Evolutionary conservation across 2,888 invertebrate species (phyloP), one percentile per base, ranked within the genome.

Genomic region (Eupsilia transversa): DNA sequence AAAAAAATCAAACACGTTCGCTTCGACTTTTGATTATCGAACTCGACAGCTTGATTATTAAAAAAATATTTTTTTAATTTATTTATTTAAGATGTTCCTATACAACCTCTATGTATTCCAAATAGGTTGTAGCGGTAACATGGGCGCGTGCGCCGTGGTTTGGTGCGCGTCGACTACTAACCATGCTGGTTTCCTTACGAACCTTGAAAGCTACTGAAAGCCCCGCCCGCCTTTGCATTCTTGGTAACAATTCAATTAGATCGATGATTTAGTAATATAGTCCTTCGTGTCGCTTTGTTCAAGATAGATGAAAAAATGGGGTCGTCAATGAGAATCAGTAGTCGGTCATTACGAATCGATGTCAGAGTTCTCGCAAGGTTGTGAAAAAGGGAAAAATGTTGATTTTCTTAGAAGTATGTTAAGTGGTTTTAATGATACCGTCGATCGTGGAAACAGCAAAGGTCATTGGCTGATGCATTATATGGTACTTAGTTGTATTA

Each of bases 141-240:
- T 80, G 76, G 85, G 92, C 95, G 95, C 96, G 96, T 95, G 96
- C 96, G 95, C 93, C 88, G 88, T 86, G 85, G 85, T 81, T 80
- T 86, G 89, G 86, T 87, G 92, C 93, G 91, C 94, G 92, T 88
- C 91, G 90, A 88, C 91, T 90, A 95, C 96, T 96, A 90, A 89
- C 82, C 82, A 70, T 63, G 77, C 87, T 87, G 86, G 85, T 84
- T 83, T 88, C 88, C 89, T 86, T 86, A 85, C 91, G 87, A 93
- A 91, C 95, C 95, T 94, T 94, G 94, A 94, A 95, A 93, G 93
- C 94, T 95, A 91, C 93, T 93, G 94, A 93, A 94, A 94, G 93
- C 92, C 91, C 90, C 91, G 88, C 90, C 92, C 91, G 91, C 91
- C 91, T 91, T 89, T 82, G 88, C 91, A 91, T 91, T 90, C 92